phyloP scores from a whole-genome alignment of 2,888 invertebrate species.

The Rapana venosa region DNA sequence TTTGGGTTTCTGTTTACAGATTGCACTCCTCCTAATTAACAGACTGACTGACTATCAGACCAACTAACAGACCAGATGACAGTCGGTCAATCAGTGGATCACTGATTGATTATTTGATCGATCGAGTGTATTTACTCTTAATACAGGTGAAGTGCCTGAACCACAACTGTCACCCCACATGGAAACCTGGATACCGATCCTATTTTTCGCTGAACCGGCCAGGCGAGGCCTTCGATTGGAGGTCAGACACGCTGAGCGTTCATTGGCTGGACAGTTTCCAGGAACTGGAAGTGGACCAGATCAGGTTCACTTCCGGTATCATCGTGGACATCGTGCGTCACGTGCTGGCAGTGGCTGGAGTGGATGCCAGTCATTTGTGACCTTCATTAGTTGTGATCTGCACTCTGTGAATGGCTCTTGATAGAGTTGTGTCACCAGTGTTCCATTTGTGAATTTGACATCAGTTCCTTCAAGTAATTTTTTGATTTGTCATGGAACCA shows the following conservation, averaged over 20 bases:
- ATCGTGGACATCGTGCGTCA: constrained; percentile 43
- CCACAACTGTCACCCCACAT: constrained; percentile 52
- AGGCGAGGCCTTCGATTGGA: constrained; percentile 44
- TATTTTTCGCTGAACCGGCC: constrained; percentile 45
- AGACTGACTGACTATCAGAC: background rate
- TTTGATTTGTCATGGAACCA: too few relatives aligned
- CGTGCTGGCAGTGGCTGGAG: constrained; percentile 38
- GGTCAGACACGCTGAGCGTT: constrained; percentile 44
- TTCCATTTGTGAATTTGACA: too few relatives aligned
- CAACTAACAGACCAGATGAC: background rate
- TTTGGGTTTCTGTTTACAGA: background rate
- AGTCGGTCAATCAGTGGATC: background rate
- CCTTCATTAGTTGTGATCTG: too few relatives aligned
- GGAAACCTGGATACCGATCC: constrained; percentile 48
- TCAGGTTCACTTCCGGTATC: constrained; percentile 46
- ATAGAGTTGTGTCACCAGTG: too few relatives aligned
- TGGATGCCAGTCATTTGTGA: constrained; percentile 35
- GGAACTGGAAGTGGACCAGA: constrained; percentile 46
- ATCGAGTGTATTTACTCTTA: background rate
- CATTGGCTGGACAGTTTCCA: constrained; percentile 50
- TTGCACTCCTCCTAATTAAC: background rate
- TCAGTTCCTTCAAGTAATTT: too few relatives aligned
- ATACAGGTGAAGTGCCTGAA: constrained; percentile 49
- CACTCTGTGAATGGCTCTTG: too few relatives aligned
- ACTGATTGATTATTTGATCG: background rate